phyloP scores from a whole-genome alignment of 1,140 invertebrate species.

The Bilobella aurantiaca region DNA sequence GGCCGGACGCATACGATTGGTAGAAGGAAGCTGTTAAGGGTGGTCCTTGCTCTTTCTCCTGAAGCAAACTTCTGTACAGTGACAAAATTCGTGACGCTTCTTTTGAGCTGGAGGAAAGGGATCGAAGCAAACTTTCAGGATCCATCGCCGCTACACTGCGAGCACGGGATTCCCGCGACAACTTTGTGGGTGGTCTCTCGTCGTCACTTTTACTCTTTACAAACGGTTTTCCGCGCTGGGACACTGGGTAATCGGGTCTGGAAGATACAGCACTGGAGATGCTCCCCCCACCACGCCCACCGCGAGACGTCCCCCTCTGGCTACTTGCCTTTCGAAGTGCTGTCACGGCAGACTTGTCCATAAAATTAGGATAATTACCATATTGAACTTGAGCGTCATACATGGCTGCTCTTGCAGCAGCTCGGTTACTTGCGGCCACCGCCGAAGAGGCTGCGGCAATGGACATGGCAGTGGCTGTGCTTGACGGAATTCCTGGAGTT shows the following conservation, averaged over 20 bases:
- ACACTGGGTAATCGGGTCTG: conserved; percentile 20
- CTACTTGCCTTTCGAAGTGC: conserved; percentile 19
- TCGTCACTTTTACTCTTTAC: conserved; percentile 34
- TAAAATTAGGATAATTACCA: conserved; percentile 12
- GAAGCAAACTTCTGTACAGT: conserved; percentile 29
- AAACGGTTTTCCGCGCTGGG: conserved; percentile 31
- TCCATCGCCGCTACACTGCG: conserved; percentile 32
- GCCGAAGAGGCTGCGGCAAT: background rate
- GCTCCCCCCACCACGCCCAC: background rate
- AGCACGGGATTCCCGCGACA: conserved; percentile 31
- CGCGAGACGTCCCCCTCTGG: background rate
- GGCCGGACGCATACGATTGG: background rate
- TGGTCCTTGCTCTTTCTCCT: conserved; percentile 8
- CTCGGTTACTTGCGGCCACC: background rate
- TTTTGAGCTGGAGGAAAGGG: conserved; percentile 28
- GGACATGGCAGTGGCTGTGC: conserved; percentile 17
- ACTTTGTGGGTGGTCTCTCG: conserved; percentile 31
- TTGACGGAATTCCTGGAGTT: conserved; percentile 19
- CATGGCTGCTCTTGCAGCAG: conserved; percentile 24
- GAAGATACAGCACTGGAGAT: background rate
- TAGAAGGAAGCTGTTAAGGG: background rate
- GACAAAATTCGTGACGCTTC: conserved; percentile 32
- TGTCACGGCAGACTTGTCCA: conserved; percentile 26
- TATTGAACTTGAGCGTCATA: conserved; percentile 33
- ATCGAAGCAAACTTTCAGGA: conserved; percentile 28